phyloP scores from a whole-genome alignment of 2,797 vertebrate species.

The Vireo griseus region DNA sequence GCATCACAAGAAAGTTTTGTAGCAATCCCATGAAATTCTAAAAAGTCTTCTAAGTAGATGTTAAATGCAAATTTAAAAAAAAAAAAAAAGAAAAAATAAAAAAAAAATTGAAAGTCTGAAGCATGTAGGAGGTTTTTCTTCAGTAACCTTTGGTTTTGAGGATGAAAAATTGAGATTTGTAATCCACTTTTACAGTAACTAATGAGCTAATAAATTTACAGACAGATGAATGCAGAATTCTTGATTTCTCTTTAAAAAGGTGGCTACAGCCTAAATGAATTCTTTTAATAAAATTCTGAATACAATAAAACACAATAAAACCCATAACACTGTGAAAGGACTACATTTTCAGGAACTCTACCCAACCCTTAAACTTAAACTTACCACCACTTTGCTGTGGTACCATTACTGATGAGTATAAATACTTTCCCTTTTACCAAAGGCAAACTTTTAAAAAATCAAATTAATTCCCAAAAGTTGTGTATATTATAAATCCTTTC shows the following conservation, averaged over 20 bases:
- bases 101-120: neutral
- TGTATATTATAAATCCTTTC: neutral
- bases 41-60: neutral
- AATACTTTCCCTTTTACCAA: neutral
- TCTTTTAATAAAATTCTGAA: slow-evolving; percentile 10
- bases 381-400: neutral
- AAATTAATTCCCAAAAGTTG: neutral
- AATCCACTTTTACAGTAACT: neutral
- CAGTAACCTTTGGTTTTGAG: slow-evolving; percentile 9
- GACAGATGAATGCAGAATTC: slow-evolving; percentile 7
- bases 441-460: neutral
- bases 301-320: neutral
- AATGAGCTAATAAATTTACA: slow-evolving; percentile 32
- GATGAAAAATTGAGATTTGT: slow-evolving; percentile 42
- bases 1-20: neutral
- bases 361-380: neutral
- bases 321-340: neutral
- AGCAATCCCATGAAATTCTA: neutral
- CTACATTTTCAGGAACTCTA: neutral
- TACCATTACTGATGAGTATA: neutral
- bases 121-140: neutral
- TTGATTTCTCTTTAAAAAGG: slow-evolving; percentile 3
- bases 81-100: too few relatives aligned
- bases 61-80: neutral
- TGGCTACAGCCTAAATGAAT: neutral